A percentile compares a stretch with the other conserved stretches of the same genome.
Conservation (phyloP, 2,888 invertebrate genomes). For the Matsumyia berberina region DNA sequence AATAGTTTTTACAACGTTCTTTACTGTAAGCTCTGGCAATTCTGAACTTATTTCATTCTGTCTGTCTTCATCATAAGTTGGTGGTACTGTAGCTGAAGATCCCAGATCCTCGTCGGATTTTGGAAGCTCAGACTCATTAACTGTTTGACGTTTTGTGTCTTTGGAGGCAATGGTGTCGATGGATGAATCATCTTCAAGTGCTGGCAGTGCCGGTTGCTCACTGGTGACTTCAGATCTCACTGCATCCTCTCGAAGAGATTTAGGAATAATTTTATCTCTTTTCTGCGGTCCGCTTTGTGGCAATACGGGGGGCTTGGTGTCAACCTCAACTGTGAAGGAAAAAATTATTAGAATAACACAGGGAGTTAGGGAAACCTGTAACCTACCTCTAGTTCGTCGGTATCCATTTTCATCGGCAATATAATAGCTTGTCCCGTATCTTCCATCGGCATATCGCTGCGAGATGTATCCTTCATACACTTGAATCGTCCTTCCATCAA, state of each 20-base stretch:
- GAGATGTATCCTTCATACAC: constrained; percentile 61
- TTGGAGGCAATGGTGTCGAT: no score
- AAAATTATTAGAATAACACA: neutral
- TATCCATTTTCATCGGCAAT: constrained; percentile 70
- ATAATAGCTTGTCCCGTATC: constrained; percentile 62
- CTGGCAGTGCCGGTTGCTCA: neutral
- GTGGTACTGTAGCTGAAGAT: neutral
- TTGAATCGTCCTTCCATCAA: constrained; percentile 48
- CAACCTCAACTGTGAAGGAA: constrained; percentile 31
- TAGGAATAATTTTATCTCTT: no score
- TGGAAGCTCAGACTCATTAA: neutral
- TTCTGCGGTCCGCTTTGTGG: constrained; percentile 20
- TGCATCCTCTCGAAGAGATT: no score
- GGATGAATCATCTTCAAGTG: neutral
- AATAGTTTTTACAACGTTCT: neutral
- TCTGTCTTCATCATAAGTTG: neutral
- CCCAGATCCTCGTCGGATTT: neutral
- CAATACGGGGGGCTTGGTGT: constrained; percentile 31
- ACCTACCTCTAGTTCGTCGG: constrained; percentile 51
- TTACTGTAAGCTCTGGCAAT: neutral
- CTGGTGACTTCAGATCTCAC: no score
- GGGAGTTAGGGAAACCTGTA: no score
- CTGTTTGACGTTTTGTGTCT: no score
- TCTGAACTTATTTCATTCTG: neutral
- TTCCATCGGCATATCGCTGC: constrained; percentile 46